These are phyloP conservation scores for Ia io DNA, from an alignment of 2,113 vertebrate genomes.

Conservation along the genomic window DNA sequence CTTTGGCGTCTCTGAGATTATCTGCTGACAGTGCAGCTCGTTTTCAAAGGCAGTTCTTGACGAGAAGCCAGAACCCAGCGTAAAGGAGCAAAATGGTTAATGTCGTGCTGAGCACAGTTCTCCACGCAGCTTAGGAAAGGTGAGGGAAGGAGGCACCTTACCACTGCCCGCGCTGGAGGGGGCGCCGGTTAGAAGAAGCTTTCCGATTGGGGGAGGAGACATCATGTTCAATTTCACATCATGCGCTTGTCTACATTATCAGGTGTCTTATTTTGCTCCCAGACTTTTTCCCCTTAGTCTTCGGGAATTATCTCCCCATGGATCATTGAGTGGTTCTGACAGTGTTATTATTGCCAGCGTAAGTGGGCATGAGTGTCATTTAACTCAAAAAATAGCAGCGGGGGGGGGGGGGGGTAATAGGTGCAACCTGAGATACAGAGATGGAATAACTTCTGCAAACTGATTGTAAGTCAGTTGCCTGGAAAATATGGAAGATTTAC, in stretches of 20 bases:
- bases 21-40: background rate
- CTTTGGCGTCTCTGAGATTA: conserved; percentile 38
- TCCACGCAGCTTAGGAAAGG: conserved; percentile 52
- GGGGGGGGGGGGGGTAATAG: too few relatives aligned
- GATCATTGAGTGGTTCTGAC: background rate
- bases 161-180: conserved; percentile 55
- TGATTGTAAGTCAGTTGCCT: background rate
- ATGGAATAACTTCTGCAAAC: background rate
- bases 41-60: conserved; percentile 43
- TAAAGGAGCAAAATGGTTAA: conserved; percentile 45
- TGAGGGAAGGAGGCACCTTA: conserved; percentile 55
- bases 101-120: conserved; percentile 47
- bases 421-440: background rate
- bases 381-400: background rate
- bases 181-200: conserved; percentile 47
- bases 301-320: background rate
- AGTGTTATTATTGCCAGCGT: background rate
- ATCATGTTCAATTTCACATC: background rate
- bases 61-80: conserved; percentile 63
- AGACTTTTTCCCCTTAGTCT: background rate
- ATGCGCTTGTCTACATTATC: background rate
- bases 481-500: background rate
- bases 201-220: background rate
- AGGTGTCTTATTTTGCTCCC: background rate
- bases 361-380: background rate